Conservation (phyloP, 2,113 vertebrate genomes). For the Daubentonia madagascariensis region DNA sequence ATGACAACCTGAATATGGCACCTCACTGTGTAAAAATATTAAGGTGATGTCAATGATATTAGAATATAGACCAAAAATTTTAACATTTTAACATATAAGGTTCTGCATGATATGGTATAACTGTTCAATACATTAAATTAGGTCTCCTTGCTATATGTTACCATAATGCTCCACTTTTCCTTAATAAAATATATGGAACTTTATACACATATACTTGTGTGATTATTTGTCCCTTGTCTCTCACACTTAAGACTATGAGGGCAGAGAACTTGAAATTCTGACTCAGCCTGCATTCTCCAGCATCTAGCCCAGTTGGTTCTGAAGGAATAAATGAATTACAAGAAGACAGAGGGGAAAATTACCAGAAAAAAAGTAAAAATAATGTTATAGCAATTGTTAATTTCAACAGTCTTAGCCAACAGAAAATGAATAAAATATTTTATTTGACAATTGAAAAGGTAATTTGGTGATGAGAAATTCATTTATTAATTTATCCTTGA, state of each 20-base stretch:
- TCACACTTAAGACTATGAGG: not conserved
- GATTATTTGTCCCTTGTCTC: not conserved
- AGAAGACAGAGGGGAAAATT: not conserved
- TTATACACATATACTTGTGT: not conserved
- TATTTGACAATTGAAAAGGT: not conserved
- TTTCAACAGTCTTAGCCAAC: not conserved
- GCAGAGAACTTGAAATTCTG: not conserved
- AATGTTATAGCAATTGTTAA: not conserved
- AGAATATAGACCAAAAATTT: not conserved
- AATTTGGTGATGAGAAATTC: not conserved
- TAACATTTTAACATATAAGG: not conserved
- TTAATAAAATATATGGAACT: not conserved
- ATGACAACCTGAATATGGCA: not conserved
- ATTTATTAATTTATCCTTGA: not conserved
- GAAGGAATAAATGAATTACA: not conserved
- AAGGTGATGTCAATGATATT: not conserved
- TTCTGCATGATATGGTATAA: not conserved
- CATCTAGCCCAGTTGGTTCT: not conserved
- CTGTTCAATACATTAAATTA: not conserved
- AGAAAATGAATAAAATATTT: not conserved
- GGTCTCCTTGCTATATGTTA: not conserved
- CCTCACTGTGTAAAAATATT: not conserved
- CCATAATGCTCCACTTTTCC: not conserved
- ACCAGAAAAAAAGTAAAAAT: not conserved
- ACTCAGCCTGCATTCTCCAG: not conserved